Conservation (phyloP, 2,797 vertebrate genomes). For the Rhinatrema bivittatum region DNA sequence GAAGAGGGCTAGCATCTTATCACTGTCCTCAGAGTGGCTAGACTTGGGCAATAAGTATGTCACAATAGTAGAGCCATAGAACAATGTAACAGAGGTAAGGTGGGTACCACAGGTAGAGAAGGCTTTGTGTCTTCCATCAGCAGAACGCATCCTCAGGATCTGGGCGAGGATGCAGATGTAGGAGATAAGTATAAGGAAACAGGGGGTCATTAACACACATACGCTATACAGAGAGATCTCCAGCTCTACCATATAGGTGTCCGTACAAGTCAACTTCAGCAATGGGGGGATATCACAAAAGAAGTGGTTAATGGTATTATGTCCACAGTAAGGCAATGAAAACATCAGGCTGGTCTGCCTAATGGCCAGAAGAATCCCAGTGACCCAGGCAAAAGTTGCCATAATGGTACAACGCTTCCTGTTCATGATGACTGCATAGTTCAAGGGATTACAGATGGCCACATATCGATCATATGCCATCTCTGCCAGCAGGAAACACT, state of each 20-base stretch:
- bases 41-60: conserved; percentile 8
- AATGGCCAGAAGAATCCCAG: conserved; percentile 7
- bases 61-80: conserved; percentile 10
- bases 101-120: conserved; percentile 15
- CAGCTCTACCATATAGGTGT: conserved; percentile 3
- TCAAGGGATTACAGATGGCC: conserved; percentile 12
- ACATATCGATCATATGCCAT: conserved; percentile 17
- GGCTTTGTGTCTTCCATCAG: conserved; percentile 3
- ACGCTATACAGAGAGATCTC: conserved; percentile 10
- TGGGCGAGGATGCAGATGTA: conserved; percentile 8
- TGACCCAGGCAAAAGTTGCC: too few species aligned
- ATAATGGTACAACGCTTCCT: too few species aligned
- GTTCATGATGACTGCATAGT: conserved; percentile 12
- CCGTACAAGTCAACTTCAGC: conserved; percentile 10
- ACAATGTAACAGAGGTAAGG: conserved; percentile 9
- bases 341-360: conserved; percentile 12
- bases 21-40: conserved; percentile 2
- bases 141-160: conserved; percentile 6
- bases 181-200: conserved; percentile 7
- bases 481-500: conserved; percentile 11
- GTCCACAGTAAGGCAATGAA: conserved; percentile 13
- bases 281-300: conserved; percentile 14
- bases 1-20: conserved; percentile 12
- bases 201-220: conserved; percentile 4
- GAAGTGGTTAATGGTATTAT: conserved; percentile 12